Evolutionary conservation across 2,888 invertebrate genomes (phyloP).

Genomic region (Philopedon plagiatum): DNA sequence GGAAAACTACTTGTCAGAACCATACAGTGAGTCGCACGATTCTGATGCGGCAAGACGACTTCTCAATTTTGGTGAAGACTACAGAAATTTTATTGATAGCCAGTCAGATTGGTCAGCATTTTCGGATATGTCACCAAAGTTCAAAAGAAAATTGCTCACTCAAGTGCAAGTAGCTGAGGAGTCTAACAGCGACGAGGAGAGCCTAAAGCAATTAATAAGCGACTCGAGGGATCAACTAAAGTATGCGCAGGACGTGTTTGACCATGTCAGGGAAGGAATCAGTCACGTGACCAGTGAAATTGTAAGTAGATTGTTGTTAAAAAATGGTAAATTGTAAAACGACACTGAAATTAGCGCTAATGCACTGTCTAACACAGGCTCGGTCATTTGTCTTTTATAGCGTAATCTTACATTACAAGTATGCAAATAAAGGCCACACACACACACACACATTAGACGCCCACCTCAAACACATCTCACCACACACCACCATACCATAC

Average conservation of each 20-base stretch:
- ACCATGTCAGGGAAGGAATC: slow-evolving; percentile 63
- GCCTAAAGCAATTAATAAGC: slow-evolving; percentile 64
- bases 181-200: slow-evolving; percentile 66
- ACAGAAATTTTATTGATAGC: slow-evolving; percentile 89
- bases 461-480: too few species aligned
- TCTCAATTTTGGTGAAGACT: slow-evolving; percentile 92
- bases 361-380: too few species aligned
- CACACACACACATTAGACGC: too few species aligned
- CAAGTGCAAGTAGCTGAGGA: slow-evolving; percentile 56
- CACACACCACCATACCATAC: too few species aligned
- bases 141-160: slow-evolving; percentile 59
- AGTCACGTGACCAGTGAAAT: slow-evolving; percentile 64
- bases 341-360: too few species aligned
- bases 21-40: slow-evolving; percentile 90
- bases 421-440: too few species aligned
- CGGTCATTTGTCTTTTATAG: too few species aligned
- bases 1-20: slow-evolving; percentile 93
- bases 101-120: slow-evolving; percentile 89
- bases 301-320: slow-evolving; percentile 63
- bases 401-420: too few species aligned
- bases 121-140: slow-evolving; percentile 69
- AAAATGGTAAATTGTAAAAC: too few species aligned
- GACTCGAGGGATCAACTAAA: slow-evolving; percentile 64
- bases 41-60: slow-evolving; percentile 87
- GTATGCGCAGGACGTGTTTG: slow-evolving; percentile 64